Percentiles rank a stretch among this genome's conserved stretches.
phyloP scores from a whole-genome alignment of 2,113 vertebrate species.

The Narcine bancroftii region DNA sequence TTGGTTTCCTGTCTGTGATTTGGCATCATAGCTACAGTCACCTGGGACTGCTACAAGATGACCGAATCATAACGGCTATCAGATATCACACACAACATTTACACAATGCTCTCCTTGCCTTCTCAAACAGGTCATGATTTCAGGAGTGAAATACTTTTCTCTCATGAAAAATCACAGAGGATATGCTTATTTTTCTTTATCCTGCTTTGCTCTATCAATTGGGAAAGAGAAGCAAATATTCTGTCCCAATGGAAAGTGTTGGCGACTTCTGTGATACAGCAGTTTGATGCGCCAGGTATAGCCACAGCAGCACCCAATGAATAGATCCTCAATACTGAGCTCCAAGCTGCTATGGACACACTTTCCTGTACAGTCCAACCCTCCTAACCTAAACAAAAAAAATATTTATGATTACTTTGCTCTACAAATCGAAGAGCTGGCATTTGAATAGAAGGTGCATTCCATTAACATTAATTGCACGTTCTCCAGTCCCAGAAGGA shows the following conservation, averaged over 20 bases:
- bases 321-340: neutral
- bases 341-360: neutral
- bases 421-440: neutral
- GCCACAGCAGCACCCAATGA: neutral
- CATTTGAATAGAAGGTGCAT: too few species aligned
- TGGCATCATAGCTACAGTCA: neutral
- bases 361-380: neutral
- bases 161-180: neutral
- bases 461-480: neutral
- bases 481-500: neutral
- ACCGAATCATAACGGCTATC: neutral
- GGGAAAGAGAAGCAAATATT: neutral
- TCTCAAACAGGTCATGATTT: neutral
- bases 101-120: neutral
- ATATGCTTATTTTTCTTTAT: neutral
- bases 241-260: neutral
- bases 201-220: neutral
- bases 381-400: too few species aligned
- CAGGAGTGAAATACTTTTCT: neutral
- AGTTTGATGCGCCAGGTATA: too few species aligned
- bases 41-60: neutral
- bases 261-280: neutral
- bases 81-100: neutral
- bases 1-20: neutral
- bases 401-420: too few species aligned